Percentiles rank a stretch among this genome's conserved stretches.
These are phyloP conservation scores for Scaptomyza flava DNA, from an alignment of 2,888 invertebrate species.

Conservation along the genomic window DNA sequence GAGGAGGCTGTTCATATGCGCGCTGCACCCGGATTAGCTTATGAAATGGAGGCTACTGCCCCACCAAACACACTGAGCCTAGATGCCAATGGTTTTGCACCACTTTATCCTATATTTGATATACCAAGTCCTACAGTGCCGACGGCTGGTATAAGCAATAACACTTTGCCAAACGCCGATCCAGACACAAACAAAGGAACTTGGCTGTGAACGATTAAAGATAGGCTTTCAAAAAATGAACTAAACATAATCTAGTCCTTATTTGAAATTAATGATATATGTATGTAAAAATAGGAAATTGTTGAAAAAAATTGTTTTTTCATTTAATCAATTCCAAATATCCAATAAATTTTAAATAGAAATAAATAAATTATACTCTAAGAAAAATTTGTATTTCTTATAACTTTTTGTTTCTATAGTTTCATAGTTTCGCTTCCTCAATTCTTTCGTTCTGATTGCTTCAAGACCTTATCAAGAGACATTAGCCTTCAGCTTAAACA, in stretches of 20 bases:
- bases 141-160: conserved; percentile 12
- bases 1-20: conserved; percentile 80
- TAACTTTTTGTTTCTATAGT: not conserved
- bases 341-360: not conserved
- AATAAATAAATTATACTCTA: no score
- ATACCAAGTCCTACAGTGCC: conserved; percentile 62
- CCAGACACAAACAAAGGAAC: conserved; percentile 55
- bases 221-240: conserved; percentile 1
- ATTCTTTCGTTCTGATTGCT: not conserved
- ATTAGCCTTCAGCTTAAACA: conserved; percentile 21
- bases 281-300: not conserved
- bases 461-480: conserved; percentile 26
- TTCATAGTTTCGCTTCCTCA: not conserved
- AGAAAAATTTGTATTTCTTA: no score
- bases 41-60: conserved; percentile 23
- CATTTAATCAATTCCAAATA: no score
- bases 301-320: not conserved
- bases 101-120: conserved; percentile 79
- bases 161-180: conserved; percentile 38
- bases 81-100: conserved; percentile 63
- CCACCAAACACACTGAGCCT: conserved; percentile 54
- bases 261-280: not conserved
- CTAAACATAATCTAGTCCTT: conserved; percentile 7
- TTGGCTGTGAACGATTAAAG: conserved; percentile 47
- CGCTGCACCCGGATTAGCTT: not conserved